Conservation (phyloP, 2,888 invertebrate species). For the Nemotelus pantherinus region DNA sequence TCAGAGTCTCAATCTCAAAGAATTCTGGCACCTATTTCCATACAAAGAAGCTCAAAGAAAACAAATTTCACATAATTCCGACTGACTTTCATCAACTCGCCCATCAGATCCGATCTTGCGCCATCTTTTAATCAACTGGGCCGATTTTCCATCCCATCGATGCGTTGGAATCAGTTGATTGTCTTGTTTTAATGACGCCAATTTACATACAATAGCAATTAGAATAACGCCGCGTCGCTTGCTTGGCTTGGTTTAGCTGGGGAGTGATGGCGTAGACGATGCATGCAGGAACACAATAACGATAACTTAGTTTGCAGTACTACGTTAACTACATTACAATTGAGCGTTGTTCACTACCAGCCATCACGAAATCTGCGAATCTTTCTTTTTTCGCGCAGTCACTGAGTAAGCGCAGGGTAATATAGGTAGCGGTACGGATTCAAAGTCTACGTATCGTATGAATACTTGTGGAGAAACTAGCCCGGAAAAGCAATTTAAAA, state of each 20-base stretch:
- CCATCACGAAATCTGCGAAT: background rate
- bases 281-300: background rate
- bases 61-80: slow-evolving; percentile 21
- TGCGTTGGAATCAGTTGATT: background rate
- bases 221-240: background rate
- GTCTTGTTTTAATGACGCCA: background rate
- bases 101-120: background rate
- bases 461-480: background rate
- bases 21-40: background rate
- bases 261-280: background rate
- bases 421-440: background rate
- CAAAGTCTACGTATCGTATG: background rate
- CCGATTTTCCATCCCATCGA: background rate
- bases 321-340: background rate
- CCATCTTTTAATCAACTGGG: background rate
- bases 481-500: slow-evolving; percentile 11
- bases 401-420: background rate
- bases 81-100: background rate
- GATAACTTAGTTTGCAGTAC: background rate
- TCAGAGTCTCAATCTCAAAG: too few relatives aligned
- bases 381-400: background rate
- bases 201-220: slow-evolving; percentile 10
- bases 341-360: background rate
- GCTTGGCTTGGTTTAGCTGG: background rate
- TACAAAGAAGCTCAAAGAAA: slow-evolving; percentile 3